phyloP scores from a whole-genome alignment of 30 jellyfish, hydroid and myxozoan genomes.

The Turritopsis dohrnii region DNA sequence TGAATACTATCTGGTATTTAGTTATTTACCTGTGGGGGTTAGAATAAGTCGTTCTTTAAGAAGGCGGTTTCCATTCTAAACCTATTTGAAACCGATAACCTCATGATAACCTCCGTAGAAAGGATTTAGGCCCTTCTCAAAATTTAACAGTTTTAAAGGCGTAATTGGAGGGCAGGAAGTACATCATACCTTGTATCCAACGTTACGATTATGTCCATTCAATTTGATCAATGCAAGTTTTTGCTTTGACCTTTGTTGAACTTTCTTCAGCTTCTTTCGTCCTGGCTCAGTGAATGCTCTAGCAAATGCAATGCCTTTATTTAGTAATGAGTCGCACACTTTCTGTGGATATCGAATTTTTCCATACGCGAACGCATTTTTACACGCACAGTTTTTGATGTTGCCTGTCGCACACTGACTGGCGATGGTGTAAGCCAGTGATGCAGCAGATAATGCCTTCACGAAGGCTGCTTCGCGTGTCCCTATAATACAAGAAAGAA shows the following conservation, averaged over 20 bases:
- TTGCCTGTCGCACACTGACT: constrained; percentile 11
- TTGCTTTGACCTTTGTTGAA: background rate
- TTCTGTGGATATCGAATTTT: background rate
- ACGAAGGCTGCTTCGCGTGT: background rate
- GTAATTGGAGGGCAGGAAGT: background rate
- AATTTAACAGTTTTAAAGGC: too few relatives aligned
- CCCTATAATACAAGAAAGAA: background rate
- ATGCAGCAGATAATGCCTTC: background rate
- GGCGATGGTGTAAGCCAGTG: constrained; percentile 6
- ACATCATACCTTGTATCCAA: background rate
- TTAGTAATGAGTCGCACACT: background rate
- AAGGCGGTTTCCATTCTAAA: too few relatives aligned
- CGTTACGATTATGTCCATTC: background rate
- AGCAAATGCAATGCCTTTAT: background rate
- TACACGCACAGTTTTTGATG: background rate
- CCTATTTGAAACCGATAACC: too few relatives aligned
- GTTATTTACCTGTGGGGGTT: too few relatives aligned
- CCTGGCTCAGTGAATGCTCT: background rate
- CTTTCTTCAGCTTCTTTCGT: background rate
- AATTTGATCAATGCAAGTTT: background rate
- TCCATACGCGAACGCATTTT: background rate
- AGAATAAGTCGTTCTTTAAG: too few relatives aligned
- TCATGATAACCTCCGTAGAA: too few relatives aligned
- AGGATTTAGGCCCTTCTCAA: too few relatives aligned
- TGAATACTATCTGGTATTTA: too few relatives aligned